A percentile compares a stretch with the other conserved stretches of the same genome.
Conservation (phyloP, 53 echinoderm and acorn worm genomes). For the Astropecten irregularis region DNA sequence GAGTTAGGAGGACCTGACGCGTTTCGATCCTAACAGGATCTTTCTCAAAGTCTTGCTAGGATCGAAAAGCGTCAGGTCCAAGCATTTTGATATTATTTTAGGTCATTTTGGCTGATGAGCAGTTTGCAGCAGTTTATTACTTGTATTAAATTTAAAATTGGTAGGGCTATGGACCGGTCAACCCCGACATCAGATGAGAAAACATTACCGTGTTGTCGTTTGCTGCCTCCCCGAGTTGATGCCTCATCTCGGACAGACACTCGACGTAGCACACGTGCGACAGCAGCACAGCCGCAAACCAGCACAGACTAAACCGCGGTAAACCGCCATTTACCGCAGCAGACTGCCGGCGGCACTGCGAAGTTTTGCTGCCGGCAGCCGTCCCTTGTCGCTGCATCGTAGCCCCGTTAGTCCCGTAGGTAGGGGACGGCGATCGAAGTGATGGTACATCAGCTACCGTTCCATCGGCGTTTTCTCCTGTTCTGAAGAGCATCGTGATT, state of each 20-base stretch:
- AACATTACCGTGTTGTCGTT: slow-evolving; percentile 19
- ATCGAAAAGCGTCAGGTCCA: too few relatives aligned
- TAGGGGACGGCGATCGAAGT: not conserved
- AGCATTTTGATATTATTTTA: too few relatives aligned
- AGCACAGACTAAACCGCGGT: not conserved
- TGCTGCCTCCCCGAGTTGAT: slow-evolving; percentile 23
- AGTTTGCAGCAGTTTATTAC: too few relatives aligned
- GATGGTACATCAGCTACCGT: not conserved
- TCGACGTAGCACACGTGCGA: slow-evolving; percentile 16
- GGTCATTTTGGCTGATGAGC: too few relatives aligned
- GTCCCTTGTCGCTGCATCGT: not conserved
- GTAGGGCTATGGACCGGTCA: too few relatives aligned
- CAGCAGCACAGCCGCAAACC: slow-evolving; percentile 20
- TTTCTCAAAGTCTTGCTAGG: too few relatives aligned
- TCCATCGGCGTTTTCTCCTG: not conserved
- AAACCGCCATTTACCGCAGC: not conserved
- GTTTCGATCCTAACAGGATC: too few relatives aligned
- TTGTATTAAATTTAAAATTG: too few relatives aligned
- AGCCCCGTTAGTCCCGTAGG: not conserved
- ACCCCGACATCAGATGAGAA: too few relatives aligned
- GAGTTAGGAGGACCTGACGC: too few relatives aligned
- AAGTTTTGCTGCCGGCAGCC: not conserved
- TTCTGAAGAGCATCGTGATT: not conserved
- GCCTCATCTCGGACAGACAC: slow-evolving; percentile 28
- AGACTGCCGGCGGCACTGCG: not conserved